These are phyloP conservation scores for Patiria pectinifera DNA, from an alignment of 53 echinoderm and acorn worm genomes.

Conservation along the genomic window DNA sequence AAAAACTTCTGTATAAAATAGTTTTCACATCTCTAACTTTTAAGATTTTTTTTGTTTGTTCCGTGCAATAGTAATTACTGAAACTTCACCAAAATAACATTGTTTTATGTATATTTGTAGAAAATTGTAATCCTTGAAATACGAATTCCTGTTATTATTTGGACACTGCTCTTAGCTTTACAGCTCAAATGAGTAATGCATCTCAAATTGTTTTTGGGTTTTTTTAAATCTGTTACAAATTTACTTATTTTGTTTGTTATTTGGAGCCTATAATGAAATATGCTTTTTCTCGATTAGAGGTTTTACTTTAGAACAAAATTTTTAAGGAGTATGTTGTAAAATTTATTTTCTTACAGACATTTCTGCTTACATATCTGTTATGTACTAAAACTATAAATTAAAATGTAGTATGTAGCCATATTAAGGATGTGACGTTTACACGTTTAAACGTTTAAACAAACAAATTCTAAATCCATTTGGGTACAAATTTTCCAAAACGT, in stretches of 20 bases:
- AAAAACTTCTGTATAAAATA: not conserved
- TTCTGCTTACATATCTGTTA: too few relatives aligned
- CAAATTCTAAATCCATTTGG: too few relatives aligned
- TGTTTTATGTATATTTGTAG: slow-evolving; percentile 23
- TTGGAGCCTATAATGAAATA: not conserved
- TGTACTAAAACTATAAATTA: too few relatives aligned
- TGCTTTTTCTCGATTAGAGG: not conserved
- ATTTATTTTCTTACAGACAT: not conserved
- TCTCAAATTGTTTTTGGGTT: too few relatives aligned
- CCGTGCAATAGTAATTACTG: not conserved
- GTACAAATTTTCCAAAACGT: too few relatives aligned
- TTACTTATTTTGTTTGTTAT: not conserved
- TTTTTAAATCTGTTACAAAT: not conserved
- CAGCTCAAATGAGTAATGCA: not conserved
- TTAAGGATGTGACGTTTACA: too few relatives aligned
- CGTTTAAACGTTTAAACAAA: too few relatives aligned
- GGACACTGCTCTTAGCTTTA: not conserved
- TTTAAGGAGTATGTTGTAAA: not conserved
- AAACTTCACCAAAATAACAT: not conserved
- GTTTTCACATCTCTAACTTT: not conserved
- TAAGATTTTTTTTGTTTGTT: not conserved
- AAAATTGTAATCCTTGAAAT: not conserved
- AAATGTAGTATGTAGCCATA: too few relatives aligned
- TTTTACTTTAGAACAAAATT: not conserved
- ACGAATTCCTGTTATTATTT: not conserved